Percentiles rank a stretch among this genome's conserved stretches.
These are phyloP conservation scores for Drosophila flavopinicola DNA, from an alignment of 2,888 invertebrate species.

Conservation along the genomic window DNA sequence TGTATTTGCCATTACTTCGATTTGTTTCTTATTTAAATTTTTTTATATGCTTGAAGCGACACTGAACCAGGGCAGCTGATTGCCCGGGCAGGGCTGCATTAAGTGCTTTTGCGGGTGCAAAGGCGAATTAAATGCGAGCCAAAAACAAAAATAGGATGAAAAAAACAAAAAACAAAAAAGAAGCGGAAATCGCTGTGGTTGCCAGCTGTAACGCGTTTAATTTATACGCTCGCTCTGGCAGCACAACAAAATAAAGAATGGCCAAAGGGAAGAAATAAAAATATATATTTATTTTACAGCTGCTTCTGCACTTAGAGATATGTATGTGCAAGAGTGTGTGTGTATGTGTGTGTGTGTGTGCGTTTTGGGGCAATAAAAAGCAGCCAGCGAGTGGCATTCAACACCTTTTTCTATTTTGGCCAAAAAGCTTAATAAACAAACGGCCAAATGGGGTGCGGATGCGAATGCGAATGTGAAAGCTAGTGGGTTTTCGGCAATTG, in stretches of 20 bases:
- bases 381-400: conserved; percentile 76
- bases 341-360: conserved; percentile 19
- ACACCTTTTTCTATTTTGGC: conserved; percentile 73
- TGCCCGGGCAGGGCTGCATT: conserved; percentile 57
- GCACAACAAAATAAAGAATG: conserved; percentile 59
- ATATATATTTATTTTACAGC: conserved; percentile 81
- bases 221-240: conserved; percentile 69
- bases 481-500: conserved; percentile 32
- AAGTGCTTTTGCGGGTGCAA: conserved; percentile 76
- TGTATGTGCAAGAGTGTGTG: conserved; percentile 4
- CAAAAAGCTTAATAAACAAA: conserved; percentile 78
- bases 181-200: conserved; percentile 68
- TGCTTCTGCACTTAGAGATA: conserved; percentile 73
- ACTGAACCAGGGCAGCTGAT: conserved; percentile 30
- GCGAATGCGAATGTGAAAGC: conserved; percentile 32
- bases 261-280: conserved; percentile 67
- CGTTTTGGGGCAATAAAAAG: conserved; percentile 69
- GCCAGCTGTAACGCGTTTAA: conserved; percentile 80
- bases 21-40: conserved; percentile 81
- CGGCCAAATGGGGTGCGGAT: conserved; percentile 67
- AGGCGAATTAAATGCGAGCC: conserved; percentile 67
- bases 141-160: conserved; percentile 23
- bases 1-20: conserved; percentile 68
- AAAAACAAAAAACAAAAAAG: too few species aligned
- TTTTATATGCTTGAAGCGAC: conserved; percentile 62